phyloP scores from a whole-genome alignment of 2,113 vertebrate genomes.

The Plecturocebus donacophilus region DNA sequence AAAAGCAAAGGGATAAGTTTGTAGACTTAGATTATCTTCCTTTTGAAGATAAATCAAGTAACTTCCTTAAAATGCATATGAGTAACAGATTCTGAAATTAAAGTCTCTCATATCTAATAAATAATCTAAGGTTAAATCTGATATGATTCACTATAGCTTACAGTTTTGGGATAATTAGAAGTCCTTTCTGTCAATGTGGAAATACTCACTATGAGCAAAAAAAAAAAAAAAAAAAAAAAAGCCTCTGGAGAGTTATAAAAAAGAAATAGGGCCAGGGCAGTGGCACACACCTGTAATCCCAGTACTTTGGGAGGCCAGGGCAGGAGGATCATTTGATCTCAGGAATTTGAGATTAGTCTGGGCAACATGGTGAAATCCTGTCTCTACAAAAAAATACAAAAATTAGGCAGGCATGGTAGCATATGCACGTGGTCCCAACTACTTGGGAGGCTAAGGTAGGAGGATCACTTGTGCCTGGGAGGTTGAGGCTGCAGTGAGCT shows the following conservation, averaged over 20 bases:
- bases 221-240: background rate
- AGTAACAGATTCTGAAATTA: constrained; percentile 19
- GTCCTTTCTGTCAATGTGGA: background rate
- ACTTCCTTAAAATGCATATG: background rate
- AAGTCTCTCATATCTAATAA: constrained; percentile 7
- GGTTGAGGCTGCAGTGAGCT: no score
- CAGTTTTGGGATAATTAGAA: background rate
- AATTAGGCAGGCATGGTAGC: no score
- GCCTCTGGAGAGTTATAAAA: background rate
- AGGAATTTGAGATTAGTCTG: no score
- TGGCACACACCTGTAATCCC: no score
- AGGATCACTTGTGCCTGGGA: no score
- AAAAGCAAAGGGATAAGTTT: constrained; percentile 25
- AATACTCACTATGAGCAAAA: constrained; percentile 31
- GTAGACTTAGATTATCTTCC: background rate
- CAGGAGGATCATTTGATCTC: no score
- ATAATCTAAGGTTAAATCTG: background rate
- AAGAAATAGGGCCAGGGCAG: background rate
- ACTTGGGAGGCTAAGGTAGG: no score
- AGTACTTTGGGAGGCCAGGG: no score
- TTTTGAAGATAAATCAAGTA: constrained; percentile 22
- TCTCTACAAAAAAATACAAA: no score
- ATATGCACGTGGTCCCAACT: no score
- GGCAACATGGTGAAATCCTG: no score
- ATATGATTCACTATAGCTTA: background rate